Percentiles rank a stretch among this genome's conserved stretches.
phyloP scores from a whole-genome alignment of 1,140 invertebrate genomes.

The Drosophila pseudoananassae region DNA sequence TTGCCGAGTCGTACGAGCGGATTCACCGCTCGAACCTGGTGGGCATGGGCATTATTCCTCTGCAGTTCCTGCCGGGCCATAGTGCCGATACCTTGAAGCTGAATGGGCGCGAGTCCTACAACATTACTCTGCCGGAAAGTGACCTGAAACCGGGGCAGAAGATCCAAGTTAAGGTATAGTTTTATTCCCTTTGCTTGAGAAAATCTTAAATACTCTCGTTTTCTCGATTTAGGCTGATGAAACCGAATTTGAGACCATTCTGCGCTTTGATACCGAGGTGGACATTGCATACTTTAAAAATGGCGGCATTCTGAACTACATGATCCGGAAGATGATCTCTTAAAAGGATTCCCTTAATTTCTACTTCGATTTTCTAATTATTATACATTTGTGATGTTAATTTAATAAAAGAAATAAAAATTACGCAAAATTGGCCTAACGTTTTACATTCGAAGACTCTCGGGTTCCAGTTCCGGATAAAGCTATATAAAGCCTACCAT shows the following conservation, averaged over 20 bases:
- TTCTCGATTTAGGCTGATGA: constrained; percentile 84
- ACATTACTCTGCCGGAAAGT: constrained; percentile 91
- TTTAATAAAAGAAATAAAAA: too few species aligned
- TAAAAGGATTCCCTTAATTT: constrained; percentile 29
- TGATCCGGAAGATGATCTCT: constrained; percentile 94
- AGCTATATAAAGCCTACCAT: too few species aligned
- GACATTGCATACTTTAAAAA: constrained; percentile 97
- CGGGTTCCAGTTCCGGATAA: too few species aligned
- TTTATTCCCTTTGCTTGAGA: too few species aligned
- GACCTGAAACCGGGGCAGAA: constrained; percentile 76
- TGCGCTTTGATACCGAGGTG: constrained; percentile 98
- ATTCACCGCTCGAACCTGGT: constrained; percentile 99
- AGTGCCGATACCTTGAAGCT: constrained; percentile 92
- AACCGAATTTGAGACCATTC: constrained; percentile 76
- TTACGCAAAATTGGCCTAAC: too few species aligned
- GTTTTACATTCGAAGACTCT: too few species aligned
- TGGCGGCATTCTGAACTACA: constrained; percentile 98
- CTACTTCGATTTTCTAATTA: too few species aligned
- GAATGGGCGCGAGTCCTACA: constrained; percentile 93
- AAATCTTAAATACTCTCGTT: too few species aligned
- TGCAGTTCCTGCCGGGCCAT: constrained; percentile 95
- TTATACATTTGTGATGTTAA: too few species aligned
- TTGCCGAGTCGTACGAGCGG: constrained; percentile 98
- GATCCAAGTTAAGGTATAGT: constrained; percentile 74
- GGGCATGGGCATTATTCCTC: constrained; percentile 98